phyloP scores from a whole-genome alignment of 92 coral and sea anemone species.

The Epizoanthus stellaris region DNA sequence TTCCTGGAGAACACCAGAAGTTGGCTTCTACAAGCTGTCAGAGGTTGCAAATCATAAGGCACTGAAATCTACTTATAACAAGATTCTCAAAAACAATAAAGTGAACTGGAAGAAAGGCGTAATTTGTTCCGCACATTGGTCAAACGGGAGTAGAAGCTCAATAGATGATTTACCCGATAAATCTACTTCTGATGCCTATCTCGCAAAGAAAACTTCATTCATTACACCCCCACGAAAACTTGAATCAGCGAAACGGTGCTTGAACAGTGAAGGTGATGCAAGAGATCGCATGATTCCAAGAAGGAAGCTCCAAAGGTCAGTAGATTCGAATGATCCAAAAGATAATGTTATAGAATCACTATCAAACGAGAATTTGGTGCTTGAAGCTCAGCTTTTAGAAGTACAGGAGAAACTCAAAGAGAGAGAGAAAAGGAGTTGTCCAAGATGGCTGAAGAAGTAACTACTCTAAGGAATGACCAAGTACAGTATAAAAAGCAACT shows the following conservation, averaged over 20 bases:
- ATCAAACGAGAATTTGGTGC: background rate
- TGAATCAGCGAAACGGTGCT: background rate
- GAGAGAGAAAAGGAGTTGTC: too few relatives aligned
- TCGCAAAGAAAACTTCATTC: background rate
- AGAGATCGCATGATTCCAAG: slow-evolving; percentile 9
- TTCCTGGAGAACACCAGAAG: slow-evolving; percentile 41
- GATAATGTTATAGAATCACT: slow-evolving; percentile 3
- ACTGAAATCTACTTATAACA: background rate
- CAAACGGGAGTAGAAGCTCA: background rate
- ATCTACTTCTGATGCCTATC: slow-evolving; percentile 3
- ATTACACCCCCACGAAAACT: background rate
- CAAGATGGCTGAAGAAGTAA: too few relatives aligned
- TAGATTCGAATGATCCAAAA: background rate
- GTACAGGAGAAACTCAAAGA: background rate
- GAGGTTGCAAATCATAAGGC: slow-evolving; percentile 11
- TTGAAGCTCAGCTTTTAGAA: background rate
- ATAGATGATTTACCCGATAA: slow-evolving; percentile 5
- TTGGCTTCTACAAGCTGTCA: slow-evolving; percentile 25
- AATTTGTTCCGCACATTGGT: slow-evolving; percentile 24
- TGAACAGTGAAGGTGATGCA: background rate
- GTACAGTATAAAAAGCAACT: slow-evolving; percentile 3
- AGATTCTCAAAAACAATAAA: slow-evolving; percentile 5
- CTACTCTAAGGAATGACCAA: background rate
- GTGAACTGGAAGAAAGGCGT: slow-evolving; percentile 11
- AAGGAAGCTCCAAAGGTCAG: slow-evolving; percentile 14